Conservation (phyloP, 2,888 invertebrate genomes). For the Eurytoma adleriae region DNA sequence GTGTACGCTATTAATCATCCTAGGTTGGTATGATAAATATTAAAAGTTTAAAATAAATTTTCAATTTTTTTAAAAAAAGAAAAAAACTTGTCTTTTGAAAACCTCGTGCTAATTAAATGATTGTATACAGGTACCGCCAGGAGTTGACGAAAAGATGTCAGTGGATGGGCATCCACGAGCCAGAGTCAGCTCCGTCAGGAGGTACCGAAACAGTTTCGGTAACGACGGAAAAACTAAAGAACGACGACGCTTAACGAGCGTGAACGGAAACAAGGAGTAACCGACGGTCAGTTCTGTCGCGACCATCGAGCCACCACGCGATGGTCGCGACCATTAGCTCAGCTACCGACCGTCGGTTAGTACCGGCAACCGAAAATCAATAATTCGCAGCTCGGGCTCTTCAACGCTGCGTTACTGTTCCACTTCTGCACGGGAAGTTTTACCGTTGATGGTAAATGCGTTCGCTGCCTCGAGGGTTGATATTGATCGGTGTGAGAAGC, state of each 20-base stretch:
- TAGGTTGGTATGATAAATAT: slow-evolving; percentile 77
- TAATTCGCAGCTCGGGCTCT: not conserved
- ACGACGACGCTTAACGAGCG: slow-evolving; percentile 69
- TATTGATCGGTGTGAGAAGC: not conserved
- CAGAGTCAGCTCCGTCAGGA: slow-evolving; percentile 58
- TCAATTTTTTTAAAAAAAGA: too few relatives aligned
- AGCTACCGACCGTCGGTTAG: slow-evolving; percentile 20
- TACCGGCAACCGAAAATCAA: not conserved
- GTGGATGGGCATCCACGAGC: slow-evolving; percentile 80
- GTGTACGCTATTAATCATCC: slow-evolving; percentile 95
- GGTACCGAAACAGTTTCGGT: slow-evolving; percentile 65
- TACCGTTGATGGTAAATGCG: not conserved
- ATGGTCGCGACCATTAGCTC: not conserved
- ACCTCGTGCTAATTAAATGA: not conserved
- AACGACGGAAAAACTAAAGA: slow-evolving; percentile 69
- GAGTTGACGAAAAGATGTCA: slow-evolving; percentile 89
- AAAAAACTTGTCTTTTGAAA: too few relatives aligned
- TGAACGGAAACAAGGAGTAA: slow-evolving; percentile 21
- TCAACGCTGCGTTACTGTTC: too few relatives aligned
- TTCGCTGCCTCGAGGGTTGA: too few relatives aligned
- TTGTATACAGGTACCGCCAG: slow-evolving; percentile 77
- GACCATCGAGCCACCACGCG: slow-evolving; percentile 64
- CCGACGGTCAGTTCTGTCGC: slow-evolving; percentile 38
- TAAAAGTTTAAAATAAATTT: not conserved
- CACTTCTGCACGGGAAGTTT: too few relatives aligned